A percentile compares a stretch with the other conserved stretches of the same genome.
Evolutionary conservation across 2,797 vertebrate genomes (phyloP).

Genomic region (Myotis findleyi): DNA sequence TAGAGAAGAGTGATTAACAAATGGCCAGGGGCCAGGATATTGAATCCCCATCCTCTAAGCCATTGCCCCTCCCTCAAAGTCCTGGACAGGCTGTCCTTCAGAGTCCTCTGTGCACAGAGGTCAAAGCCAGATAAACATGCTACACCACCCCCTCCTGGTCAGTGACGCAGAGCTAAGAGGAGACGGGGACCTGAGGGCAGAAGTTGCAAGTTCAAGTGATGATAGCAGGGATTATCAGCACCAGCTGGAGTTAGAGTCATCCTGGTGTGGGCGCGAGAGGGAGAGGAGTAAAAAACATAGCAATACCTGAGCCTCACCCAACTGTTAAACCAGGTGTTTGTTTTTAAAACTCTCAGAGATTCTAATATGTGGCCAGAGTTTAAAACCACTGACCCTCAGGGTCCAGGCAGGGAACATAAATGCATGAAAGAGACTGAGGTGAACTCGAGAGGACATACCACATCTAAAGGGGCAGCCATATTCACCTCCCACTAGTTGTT

Average conservation of each 20-base stretch:
- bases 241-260: background rate
- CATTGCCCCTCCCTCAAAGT: background rate
- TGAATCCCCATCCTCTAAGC: background rate
- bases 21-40: conserved; percentile 11
- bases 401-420: background rate
- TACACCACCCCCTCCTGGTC: background rate
- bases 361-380: background rate
- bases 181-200: background rate
- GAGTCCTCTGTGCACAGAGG: conserved; percentile 27
- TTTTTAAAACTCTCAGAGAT: background rate
- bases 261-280: background rate
- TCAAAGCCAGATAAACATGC: conserved; percentile 21
- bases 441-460: background rate
- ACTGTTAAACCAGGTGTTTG: background rate
- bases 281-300: background rate
- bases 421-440: background rate
- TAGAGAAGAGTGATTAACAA: conserved; percentile 34
- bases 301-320: background rate
- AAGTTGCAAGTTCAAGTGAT: background rate
- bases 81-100: background rate
- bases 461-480: background rate
- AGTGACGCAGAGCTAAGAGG: background rate
- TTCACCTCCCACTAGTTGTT: background rate
- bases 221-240: background rate
- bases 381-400: background rate